Evolutionary conservation across 2,888 invertebrate genomes (phyloP).

Genomic region (Agrenia bidenticulata): DNA sequence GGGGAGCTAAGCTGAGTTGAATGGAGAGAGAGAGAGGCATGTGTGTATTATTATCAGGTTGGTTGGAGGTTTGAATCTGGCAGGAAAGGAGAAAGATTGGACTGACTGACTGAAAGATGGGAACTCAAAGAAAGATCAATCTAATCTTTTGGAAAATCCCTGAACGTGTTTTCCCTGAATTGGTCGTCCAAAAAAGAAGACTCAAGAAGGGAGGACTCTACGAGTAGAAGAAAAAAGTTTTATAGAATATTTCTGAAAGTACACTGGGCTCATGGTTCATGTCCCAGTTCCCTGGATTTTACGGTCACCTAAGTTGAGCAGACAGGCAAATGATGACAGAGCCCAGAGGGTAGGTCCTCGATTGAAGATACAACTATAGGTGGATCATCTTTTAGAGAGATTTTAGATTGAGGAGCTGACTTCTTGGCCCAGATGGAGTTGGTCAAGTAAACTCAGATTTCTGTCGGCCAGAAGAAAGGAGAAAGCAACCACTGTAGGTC

Average conservation of each 20-base stretch:
- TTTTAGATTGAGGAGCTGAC: background rate
- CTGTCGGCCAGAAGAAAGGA: background rate
- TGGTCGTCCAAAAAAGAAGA: slow-evolving; percentile 11
- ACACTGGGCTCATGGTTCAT: background rate
- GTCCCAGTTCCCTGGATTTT: slow-evolving; percentile 2
- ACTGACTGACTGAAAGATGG: slow-evolving; percentile 20
- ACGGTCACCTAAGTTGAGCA: background rate
- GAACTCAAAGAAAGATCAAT: slow-evolving; percentile 40
- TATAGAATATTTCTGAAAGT: too few species aligned
- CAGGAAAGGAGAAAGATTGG: slow-evolving; percentile 17
- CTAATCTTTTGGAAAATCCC: slow-evolving; percentile 48
- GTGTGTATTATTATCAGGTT: background rate
- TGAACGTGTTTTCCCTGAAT: slow-evolving; percentile 43
- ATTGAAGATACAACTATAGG: background rate
- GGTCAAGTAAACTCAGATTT: background rate
- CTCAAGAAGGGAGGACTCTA: background rate
- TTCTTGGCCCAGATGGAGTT: background rate
- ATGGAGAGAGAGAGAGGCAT: too few species aligned
- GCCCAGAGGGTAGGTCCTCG: too few species aligned
- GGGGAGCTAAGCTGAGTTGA: too few species aligned
- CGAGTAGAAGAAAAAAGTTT: background rate
- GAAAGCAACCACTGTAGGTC: slow-evolving; percentile 4
- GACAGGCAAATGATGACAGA: too few species aligned
- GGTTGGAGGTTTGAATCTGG: background rate
- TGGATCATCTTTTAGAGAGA: background rate